phyloP scores from a whole-genome alignment of 2,797 vertebrate species.

The Dryobates pubescens region DNA sequence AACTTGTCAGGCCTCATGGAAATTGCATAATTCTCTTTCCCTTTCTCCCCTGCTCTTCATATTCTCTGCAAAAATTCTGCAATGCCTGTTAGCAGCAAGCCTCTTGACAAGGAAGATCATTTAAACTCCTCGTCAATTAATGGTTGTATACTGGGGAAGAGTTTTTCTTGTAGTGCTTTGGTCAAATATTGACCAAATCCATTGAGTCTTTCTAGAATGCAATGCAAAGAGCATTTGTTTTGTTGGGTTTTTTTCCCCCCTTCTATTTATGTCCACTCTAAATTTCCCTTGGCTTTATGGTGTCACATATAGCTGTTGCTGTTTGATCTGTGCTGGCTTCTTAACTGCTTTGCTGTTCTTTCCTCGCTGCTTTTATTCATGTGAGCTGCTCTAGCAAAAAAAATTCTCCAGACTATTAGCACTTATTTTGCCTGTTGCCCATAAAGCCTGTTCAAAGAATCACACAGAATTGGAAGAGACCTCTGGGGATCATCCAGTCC shows the following conservation, averaged over 20 bases:
- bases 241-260: accelerated
- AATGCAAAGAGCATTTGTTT: background rate
- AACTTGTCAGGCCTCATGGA: background rate
- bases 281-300: background rate
- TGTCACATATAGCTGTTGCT: no score
- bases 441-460: background rate
- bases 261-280: background rate
- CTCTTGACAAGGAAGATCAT: background rate
- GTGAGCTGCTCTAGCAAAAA: background rate
- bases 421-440: background rate
- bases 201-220: background rate
- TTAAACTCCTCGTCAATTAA: background rate
- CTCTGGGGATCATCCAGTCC: no score
- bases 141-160: background rate
- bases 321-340: background rate
- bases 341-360: background rate
- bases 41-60: background rate
- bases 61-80: background rate
- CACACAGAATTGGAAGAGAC: no score
- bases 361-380: background rate
- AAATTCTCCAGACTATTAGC: background rate
- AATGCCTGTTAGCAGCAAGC: background rate
- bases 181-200: background rate
- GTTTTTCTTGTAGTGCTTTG: background rate
- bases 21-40: background rate